A percentile compares a stretch with the other conserved stretches of the same genome.
phyloP scores from a whole-genome alignment of 2,888 invertebrate genomes.

The Phengaris alcon region DNA sequence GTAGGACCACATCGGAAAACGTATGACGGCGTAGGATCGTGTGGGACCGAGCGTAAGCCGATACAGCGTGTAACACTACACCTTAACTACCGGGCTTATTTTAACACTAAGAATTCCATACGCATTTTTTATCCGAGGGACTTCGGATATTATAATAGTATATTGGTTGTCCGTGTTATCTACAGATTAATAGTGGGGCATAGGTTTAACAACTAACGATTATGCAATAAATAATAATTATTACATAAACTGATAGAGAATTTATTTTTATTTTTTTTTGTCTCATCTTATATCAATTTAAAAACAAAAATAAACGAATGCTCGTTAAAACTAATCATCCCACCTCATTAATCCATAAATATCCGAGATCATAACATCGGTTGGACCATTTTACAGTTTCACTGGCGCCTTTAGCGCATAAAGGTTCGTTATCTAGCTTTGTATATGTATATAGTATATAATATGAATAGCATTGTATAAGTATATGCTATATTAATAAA shows the following conservation, averaged over 20 bases:
- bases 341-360: neutral
- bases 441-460: too few relatives aligned
- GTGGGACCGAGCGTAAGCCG: neutral
- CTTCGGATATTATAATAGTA: too few relatives aligned
- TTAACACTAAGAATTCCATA: neutral
- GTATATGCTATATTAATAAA: too few relatives aligned
- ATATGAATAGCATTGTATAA: too few relatives aligned
- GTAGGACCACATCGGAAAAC: neutral
- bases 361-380: neutral
- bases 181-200: too few relatives aligned
- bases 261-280: too few relatives aligned
- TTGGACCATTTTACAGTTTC: neutral
- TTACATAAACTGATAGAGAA: too few relatives aligned
- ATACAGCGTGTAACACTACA: neutral
- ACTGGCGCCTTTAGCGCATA: neutral
- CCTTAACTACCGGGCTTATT: neutral
- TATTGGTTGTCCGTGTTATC: too few relatives aligned
- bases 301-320: too few relatives aligned
- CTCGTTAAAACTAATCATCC: neutral
- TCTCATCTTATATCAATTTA: too few relatives aligned
- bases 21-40: neutral
- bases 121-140: neutral
- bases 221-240: too few relatives aligned
- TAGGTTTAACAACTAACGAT: too few relatives aligned
- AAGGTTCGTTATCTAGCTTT: neutral